Conservation (phyloP, 2,797 vertebrate genomes). For the Sebastes variabilis region DNA sequence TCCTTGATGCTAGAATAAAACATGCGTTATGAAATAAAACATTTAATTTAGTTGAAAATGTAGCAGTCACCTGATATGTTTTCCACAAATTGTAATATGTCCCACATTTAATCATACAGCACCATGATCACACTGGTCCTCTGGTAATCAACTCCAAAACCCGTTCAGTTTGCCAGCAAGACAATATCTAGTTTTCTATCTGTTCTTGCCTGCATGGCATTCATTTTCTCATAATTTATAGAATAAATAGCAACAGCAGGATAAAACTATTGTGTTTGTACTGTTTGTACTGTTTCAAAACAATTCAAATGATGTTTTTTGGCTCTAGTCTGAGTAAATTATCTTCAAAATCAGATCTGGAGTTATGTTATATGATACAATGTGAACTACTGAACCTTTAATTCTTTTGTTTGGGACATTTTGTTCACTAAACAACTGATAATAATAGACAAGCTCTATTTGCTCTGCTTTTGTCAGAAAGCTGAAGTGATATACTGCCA, state of each 20-base stretch:
- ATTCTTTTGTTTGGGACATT: not conserved
- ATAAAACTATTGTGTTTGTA: not conserved
- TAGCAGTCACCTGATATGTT: not conserved
- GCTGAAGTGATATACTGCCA: not conserved
- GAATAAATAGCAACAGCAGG: not conserved
- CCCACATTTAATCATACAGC: not conserved
- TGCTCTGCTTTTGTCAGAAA: not conserved
- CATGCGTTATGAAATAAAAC: not conserved
- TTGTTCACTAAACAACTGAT: not conserved
- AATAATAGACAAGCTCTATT: not conserved
- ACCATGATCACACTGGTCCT: not conserved
- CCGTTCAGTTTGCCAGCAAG: not conserved
- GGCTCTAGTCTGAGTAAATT: not conserved
- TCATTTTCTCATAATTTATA: not conserved
- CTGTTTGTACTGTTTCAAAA: not conserved
- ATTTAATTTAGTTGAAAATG: slow-evolving; percentile 1
- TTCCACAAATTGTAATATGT: not conserved
- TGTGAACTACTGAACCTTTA: not conserved
- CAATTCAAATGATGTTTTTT: not conserved
- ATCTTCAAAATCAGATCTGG: not conserved
- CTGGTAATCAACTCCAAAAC: not conserved
- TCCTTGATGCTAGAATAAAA: slow-evolving; percentile 12
- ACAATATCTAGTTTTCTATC: not conserved
- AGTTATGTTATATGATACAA: not conserved
- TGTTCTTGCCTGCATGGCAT: not conserved